Evolutionary conservation across 1,140 invertebrate species (phyloP).

Genomic region (Eciton burchellii): DNA sequence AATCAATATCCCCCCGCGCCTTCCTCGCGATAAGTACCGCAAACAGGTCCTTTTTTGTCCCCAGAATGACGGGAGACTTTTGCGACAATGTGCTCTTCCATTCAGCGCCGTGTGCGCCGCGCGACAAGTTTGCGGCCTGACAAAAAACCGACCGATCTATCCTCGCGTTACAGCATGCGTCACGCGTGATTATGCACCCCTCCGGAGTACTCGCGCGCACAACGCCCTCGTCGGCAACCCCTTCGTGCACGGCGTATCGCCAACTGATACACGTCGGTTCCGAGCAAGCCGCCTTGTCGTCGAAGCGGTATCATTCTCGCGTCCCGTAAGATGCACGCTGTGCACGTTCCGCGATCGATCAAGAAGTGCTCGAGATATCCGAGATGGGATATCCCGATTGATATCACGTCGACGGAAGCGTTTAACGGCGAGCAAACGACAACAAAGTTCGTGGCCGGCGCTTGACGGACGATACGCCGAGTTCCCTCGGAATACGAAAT

Average conservation of each 20-base stretch:
- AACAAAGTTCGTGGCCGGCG: no score
- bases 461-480: no score
- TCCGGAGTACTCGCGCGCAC: background rate
- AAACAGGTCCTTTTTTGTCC: constrained; percentile 40
- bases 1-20: constrained; percentile 39
- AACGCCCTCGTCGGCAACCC: background rate
- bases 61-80: constrained; percentile 42
- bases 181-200: constrained; percentile 54
- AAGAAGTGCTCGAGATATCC: no score
- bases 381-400: no score
- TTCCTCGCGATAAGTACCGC: constrained; percentile 32
- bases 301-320: background rate
- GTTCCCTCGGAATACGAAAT: no score
- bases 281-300: constrained; percentile 12
- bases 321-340: no score
- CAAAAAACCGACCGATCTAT: constrained; percentile 35
- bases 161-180: constrained; percentile 25
- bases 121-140: background rate
- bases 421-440: no score
- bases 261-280: constrained; percentile 12
- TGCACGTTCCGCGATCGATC: no score
- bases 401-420: no score
- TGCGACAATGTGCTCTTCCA: constrained; percentile 32
- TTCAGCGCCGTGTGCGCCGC: background rate
- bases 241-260: constrained; percentile 38